Conservation (phyloP, 2,888 invertebrate species). For the Hirtodrosophila histrioides region DNA sequence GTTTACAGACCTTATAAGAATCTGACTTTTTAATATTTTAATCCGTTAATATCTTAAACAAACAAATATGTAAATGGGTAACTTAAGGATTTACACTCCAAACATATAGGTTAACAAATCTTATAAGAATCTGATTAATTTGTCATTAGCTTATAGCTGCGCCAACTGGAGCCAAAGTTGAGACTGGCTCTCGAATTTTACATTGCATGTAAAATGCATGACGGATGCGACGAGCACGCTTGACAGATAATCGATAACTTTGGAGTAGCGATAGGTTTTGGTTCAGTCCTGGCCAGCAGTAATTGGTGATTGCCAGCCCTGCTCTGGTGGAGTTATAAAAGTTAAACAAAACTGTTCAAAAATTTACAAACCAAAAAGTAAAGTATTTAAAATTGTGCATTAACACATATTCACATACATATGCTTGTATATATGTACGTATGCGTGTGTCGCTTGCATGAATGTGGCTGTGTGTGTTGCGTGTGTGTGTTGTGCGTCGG, state of each 20-base stretch:
- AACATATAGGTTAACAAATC: too few species aligned
- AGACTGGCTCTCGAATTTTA: background rate
- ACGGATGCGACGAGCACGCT: slow-evolving; percentile 2
- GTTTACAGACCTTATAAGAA: too few species aligned
- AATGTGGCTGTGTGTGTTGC: slow-evolving; percentile 2
- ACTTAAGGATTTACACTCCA: too few species aligned
- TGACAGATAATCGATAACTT: slow-evolving; percentile 15
- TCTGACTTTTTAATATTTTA: too few species aligned
- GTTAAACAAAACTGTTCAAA: slow-evolving; percentile 39
- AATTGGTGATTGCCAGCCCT: slow-evolving; percentile 51
- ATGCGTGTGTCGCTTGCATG: too few species aligned
- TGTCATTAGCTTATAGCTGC: too few species aligned
- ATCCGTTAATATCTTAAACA: too few species aligned
- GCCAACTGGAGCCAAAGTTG: too few species aligned
- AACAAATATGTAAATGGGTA: too few species aligned
- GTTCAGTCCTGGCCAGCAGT: slow-evolving; percentile 26
- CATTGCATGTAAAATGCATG: background rate
- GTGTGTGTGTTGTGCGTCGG: slow-evolving; percentile 29
- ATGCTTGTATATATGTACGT: background rate
- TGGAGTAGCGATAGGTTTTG: slow-evolving; percentile 12
- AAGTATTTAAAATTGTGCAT: slow-evolving; percentile 4
- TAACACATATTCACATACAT: background rate
- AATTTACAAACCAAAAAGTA: slow-evolving; percentile 4
- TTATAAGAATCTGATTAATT: too few species aligned
- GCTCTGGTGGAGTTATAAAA: slow-evolving; percentile 43